Percentiles rank a stretch among this genome's conserved stretches.
These are phyloP conservation scores for Enteromius treurensis DNA, from an alignment of 2,797 vertebrate genomes.

Conservation along the genomic window DNA sequence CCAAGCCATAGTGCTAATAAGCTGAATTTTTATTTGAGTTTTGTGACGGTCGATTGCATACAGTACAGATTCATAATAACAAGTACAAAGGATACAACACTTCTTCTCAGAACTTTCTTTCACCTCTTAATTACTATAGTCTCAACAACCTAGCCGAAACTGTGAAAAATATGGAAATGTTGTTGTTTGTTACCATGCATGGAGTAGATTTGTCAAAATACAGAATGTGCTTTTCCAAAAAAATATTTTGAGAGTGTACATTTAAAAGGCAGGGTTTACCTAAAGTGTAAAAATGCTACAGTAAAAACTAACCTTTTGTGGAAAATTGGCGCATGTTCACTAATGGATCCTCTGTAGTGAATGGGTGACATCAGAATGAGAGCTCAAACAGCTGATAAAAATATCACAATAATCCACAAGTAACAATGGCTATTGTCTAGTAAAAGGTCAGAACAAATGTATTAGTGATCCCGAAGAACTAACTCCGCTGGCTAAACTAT, in stretches of 20 bases:
- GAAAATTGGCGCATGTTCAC: neutral
- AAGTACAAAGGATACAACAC: slow-evolving; percentile 10
- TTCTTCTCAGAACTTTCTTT: neutral
- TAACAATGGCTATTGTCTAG: neutral
- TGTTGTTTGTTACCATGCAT: slow-evolving; percentile 23
- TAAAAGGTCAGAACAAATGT: slow-evolving; percentile 19
- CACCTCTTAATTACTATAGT: slow-evolving; percentile 6
- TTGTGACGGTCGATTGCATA: neutral
- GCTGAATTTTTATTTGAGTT: slow-evolving; percentile 25
- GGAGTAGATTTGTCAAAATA: slow-evolving; percentile 19
- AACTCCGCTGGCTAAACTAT: neutral
- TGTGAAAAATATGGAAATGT: neutral
- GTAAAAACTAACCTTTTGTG: no score
- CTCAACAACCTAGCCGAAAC: slow-evolving; percentile 8
- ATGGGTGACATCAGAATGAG: neutral
- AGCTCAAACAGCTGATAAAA: neutral
- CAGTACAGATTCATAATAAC: slow-evolving; percentile 15
- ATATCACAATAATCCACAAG: neutral
- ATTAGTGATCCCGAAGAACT: neutral
- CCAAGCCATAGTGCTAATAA: slow-evolving; percentile 42
- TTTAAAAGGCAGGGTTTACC: neutral
- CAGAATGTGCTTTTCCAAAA: neutral
- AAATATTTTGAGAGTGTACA: neutral
- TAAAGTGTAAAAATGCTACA: neutral
- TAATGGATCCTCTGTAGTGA: neutral